phyloP scores from a whole-genome alignment of 2,888 invertebrate genomes.

The Dascillus cervinus region DNA sequence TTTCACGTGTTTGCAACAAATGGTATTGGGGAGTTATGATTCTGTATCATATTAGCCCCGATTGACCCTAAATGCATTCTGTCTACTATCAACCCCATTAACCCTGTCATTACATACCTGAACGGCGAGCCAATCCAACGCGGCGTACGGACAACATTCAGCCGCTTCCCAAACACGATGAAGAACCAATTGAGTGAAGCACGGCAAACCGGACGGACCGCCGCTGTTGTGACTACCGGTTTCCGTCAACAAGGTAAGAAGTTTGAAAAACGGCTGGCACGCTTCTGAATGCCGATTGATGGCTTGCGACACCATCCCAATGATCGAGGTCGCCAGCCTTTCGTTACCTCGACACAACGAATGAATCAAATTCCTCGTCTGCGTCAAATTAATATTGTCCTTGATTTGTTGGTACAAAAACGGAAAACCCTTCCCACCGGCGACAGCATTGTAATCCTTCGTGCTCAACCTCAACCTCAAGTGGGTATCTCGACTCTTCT shows the following conservation, averaged over 20 bases:
- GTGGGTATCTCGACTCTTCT: conserved; percentile 75
- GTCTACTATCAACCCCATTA: too few species aligned
- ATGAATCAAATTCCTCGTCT: conserved; percentile 86
- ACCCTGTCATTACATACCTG: too few species aligned
- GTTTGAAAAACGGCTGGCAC: conserved; percentile 87
- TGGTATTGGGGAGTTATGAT: too few species aligned
- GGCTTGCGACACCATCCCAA: conserved; percentile 84
- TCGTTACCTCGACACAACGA: conserved; percentile 89
- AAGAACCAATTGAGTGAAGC: conserved; percentile 83
- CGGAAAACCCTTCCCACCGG: conserved; percentile 87
- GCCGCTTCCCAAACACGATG: conserved; percentile 86
- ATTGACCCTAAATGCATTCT: too few species aligned
- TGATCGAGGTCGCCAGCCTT: conserved; percentile 77
- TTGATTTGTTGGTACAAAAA: conserved; percentile 92
- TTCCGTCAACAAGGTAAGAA: conserved; percentile 82
- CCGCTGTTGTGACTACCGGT: conserved; percentile 38
- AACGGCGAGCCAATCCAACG: conserved; percentile 83
- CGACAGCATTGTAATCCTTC: conserved; percentile 72
- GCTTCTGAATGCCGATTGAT: conserved; percentile 87
- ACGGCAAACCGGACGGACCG: conserved; percentile 70
- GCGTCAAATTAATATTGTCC: conserved; percentile 85
- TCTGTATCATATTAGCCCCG: too few species aligned
- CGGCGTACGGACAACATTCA: conserved; percentile 84
- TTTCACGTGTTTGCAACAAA: too few species aligned
- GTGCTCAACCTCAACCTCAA: conserved; percentile 66